These are phyloP conservation scores for Hemiprocne comata DNA, from an alignment of 2,113 vertebrate genomes.

Conservation along the genomic window DNA sequence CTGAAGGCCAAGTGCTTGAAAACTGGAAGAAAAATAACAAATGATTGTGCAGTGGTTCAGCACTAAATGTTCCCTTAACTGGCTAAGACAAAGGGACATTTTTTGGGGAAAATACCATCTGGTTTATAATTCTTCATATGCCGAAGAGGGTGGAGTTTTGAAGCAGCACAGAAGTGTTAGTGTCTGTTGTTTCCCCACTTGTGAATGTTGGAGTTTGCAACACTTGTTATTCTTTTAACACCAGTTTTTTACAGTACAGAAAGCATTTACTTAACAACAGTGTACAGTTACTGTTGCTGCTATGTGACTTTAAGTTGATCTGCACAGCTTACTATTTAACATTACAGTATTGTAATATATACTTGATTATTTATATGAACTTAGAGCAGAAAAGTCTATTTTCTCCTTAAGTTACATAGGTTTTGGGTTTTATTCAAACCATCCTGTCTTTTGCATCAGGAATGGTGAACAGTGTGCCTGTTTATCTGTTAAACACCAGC, in stretches of 20 bases:
- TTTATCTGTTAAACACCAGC: not conserved
- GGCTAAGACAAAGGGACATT: constrained; percentile 39
- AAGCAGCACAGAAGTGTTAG: not conserved
- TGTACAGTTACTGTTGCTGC: not conserved
- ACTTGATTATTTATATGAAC: not conserved
- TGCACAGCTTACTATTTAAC: not conserved
- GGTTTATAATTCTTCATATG: not conserved
- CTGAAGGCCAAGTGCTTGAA: constrained; percentile 10
- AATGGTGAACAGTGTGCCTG: not conserved
- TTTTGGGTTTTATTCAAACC: not conserved
- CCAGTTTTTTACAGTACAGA: not conserved
- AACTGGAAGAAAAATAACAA: constrained; percentile 55
- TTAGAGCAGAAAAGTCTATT: not conserved
- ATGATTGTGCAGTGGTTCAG: constrained; percentile 39
- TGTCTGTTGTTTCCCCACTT: not conserved
- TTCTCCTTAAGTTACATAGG: not conserved
- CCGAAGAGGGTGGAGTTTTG: constrained; percentile 15
- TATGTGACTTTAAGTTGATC: not conserved
- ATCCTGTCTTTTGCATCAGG: not conserved
- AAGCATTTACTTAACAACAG: not conserved
- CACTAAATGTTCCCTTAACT: constrained; percentile 41
- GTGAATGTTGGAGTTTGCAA: not conserved
- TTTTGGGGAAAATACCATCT: not conserved
- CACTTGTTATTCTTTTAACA: not conserved
- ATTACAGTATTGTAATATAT: not conserved